Evolutionary conservation across 2,888 invertebrate genomes (phyloP).

Genomic region (Lamproptera curius): DNA sequence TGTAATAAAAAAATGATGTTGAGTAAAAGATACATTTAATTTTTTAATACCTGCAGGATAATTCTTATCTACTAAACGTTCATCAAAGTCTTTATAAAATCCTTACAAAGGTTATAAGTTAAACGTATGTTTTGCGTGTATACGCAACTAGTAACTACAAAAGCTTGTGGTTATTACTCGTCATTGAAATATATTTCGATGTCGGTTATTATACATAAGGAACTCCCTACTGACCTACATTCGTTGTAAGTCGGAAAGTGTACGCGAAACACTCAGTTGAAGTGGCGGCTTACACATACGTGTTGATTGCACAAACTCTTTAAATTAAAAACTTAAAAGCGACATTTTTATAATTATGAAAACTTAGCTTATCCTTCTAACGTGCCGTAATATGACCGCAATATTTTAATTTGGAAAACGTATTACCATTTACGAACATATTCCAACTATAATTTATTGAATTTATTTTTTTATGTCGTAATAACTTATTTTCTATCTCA

Average conservation of each 20-base stretch:
- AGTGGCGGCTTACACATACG: slow-evolving; percentile 36
- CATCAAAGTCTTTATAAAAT: no score
- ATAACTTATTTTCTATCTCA: no score
- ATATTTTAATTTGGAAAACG: not conserved
- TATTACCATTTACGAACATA: no score
- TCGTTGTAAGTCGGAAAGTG: slow-evolving; percentile 35
- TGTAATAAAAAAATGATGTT: no score
- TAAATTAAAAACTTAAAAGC: slow-evolving; percentile 8
- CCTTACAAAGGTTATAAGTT: no score
- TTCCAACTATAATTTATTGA: no score
- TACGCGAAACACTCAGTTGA: slow-evolving; percentile 33
- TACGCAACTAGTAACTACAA: no score
- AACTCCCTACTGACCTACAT: slow-evolving; percentile 45
- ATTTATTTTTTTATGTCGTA: no score
- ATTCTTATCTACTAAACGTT: no score
- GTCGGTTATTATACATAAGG: slow-evolving; percentile 32
- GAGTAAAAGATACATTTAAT: no score
- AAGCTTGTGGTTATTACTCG: not conserved
- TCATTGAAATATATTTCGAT: not conserved
- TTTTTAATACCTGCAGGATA: no score
- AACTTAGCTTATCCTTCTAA: not conserved
- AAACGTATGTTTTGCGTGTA: no score
- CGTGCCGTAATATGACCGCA: not conserved
- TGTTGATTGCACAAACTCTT: slow-evolving; percentile 7
- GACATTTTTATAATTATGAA: slow-evolving; percentile 20